Base-by-base conservation (phyloP, 2,797 vertebrate genomes). In the Linurgus olivaceus region DNA sequence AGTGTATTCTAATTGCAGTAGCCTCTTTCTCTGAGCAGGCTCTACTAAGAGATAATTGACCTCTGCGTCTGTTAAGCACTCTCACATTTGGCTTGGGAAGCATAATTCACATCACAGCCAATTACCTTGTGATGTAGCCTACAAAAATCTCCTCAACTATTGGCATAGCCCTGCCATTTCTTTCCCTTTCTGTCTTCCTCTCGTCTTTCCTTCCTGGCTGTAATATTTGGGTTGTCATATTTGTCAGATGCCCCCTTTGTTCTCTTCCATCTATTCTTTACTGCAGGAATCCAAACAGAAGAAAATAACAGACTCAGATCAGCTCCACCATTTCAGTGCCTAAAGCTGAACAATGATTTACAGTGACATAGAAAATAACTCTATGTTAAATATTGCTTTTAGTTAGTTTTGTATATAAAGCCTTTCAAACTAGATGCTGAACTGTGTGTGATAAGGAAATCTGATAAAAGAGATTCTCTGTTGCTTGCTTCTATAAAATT, bases 11-110 rank as follows among this genome's bases (percentile, higher is more conserved):
- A 97, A 97, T 92, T 96, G 86, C 88, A 88, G 68, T 94, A 96
- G 86, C 82, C 76, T 93, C 85, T 94, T 94, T 94, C 84, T 93
- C 81, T 94, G 61, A 90, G 73, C 94, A 90, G 85, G 80, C 81
- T 82, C 75, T 96, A 65, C 92, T 93, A 94, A 94, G 92, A 96
- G 83, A 96, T 96, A 96, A 97, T 97, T 97, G 96, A 97, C 96
- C 96, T 96, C 94, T 96, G 88, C 1, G 4, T 93, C 85, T 89
- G 80, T 96, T 95, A 93, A 96, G 81, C 87, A 75, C 94, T 94
- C 82, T 96, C 73, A 87, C 78, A 88, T 96, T 96, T 96, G 94
- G 76, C 85, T 96, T 92, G 85, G 94, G 92, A 96, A 93, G 58
- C 89, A 92, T 94, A 96, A 95, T 94, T 97, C 95, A 96, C 76